Evolutionary conservation across 2,888 invertebrate genomes (phyloP).

Genomic region (Terebella lapidaria): DNA sequence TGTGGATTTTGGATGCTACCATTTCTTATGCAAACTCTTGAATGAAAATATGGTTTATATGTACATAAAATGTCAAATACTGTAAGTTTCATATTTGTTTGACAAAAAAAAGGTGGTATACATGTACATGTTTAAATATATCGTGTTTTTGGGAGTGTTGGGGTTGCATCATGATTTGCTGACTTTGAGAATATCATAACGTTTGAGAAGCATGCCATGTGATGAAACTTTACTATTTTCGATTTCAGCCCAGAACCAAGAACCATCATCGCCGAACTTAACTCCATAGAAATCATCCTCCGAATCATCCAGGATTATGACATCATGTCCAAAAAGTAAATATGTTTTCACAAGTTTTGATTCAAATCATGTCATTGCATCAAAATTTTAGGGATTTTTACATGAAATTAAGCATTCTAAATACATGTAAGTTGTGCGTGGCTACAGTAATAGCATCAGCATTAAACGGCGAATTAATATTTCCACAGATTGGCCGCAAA

Average conservation of each 20-base stretch:
- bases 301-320: conserved; percentile 50
- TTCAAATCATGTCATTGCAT: no score
- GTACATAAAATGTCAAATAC: no score
- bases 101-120: no score
- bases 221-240: background rate
- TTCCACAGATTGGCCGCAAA: conserved; percentile 43
- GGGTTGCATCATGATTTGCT: no score
- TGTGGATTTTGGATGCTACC: background rate
- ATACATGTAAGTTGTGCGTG: background rate
- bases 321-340: conserved; percentile 49
- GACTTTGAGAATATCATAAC: background rate
- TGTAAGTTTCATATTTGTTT: background rate
- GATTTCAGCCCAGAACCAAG: conserved; percentile 39
- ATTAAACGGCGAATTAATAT: no score
- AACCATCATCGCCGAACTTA: conserved; percentile 41
- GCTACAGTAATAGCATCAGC: no score
- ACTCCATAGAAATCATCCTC: conserved; percentile 44
- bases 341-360: no score
- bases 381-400: no score
- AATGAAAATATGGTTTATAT: no score
- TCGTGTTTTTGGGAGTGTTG: no score
- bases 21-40: background rate
- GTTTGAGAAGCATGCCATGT: background rate
- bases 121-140: no score
- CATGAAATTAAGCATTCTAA: no score